phyloP scores from a whole-genome alignment of 1,140 invertebrate genomes.

The Drosophila albomicans region DNA sequence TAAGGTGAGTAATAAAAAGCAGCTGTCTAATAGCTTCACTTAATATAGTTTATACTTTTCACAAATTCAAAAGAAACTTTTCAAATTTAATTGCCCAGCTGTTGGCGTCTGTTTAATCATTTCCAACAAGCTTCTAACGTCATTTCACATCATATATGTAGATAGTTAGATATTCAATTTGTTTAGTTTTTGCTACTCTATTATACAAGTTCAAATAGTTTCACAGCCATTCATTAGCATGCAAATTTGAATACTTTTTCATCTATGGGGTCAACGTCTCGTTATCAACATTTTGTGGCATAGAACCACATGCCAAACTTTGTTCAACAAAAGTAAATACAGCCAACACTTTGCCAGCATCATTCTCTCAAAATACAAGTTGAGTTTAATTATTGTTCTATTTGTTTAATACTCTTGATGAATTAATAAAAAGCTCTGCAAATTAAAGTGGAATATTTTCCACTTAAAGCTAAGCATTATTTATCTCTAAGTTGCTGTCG shows the following conservation, averaged over 20 bases:
- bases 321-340: too few relatives aligned
- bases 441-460: not conserved
- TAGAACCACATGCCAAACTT: conserved; percentile 1
- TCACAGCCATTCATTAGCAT: conserved; percentile 52
- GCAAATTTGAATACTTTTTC: conserved; percentile 44
- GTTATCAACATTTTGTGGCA: conserved; percentile 23
- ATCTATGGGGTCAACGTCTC: conserved; percentile 18
- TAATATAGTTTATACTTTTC: not conserved
- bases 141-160: not conserved
- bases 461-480: too few relatives aligned
- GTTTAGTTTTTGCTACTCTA: not conserved
- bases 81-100: not conserved
- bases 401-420: not conserved
- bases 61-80: not conserved
- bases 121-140: not conserved
- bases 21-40: not conserved
- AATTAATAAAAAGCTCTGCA: not conserved
- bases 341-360: too few relatives aligned
- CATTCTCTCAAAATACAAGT: not conserved
- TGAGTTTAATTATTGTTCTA: conserved; percentile 5
- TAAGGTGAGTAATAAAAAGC: not conserved
- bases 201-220: conserved; percentile 25
- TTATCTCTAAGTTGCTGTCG: not conserved
- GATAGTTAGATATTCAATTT: not conserved
- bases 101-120: not conserved